Conservation (phyloP, 2,888 invertebrate genomes). For the Orthosia cruda region DNA sequence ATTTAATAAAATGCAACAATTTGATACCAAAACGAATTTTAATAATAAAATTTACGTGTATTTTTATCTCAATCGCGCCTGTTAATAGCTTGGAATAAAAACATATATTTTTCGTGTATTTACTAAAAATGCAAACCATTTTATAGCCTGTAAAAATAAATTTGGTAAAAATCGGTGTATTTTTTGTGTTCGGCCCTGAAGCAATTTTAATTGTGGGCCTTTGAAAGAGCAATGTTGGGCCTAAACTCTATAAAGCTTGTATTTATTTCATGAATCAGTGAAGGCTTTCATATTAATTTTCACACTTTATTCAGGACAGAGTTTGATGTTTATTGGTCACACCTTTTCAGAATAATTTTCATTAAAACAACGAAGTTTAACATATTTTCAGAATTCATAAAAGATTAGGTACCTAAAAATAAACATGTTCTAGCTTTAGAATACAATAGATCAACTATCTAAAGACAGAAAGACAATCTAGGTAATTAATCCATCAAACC, state of each 20-base stretch:
- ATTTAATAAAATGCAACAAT: slow-evolving; percentile 19
- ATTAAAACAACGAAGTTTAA: neutral
- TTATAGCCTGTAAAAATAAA: slow-evolving; percentile 43
- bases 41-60: slow-evolving; percentile 46
- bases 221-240: slow-evolving; percentile 42
- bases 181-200: slow-evolving; percentile 50
- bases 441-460: neutral
- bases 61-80: slow-evolving; percentile 51
- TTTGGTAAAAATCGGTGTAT: slow-evolving; percentile 49
- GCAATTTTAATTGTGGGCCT: slow-evolving; percentile 58
- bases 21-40: slow-evolving; percentile 42
- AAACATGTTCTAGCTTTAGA: neutral
- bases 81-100: slow-evolving; percentile 55
- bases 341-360: slow-evolving; percentile 6
- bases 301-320: slow-evolving; percentile 26
- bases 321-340: slow-evolving; percentile 27
- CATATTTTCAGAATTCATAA: neutral
- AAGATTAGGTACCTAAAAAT: no score
- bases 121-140: slow-evolving; percentile 57
- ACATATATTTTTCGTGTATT: slow-evolving; percentile 40
- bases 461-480: no score
- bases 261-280: slow-evolving; percentile 55
- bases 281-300: slow-evolving; percentile 52
- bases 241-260: slow-evolving; percentile 53
- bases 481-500: no score